Conservation (phyloP, 1,140 invertebrate genomes). For the Drosophila sulfurigaster region DNA sequence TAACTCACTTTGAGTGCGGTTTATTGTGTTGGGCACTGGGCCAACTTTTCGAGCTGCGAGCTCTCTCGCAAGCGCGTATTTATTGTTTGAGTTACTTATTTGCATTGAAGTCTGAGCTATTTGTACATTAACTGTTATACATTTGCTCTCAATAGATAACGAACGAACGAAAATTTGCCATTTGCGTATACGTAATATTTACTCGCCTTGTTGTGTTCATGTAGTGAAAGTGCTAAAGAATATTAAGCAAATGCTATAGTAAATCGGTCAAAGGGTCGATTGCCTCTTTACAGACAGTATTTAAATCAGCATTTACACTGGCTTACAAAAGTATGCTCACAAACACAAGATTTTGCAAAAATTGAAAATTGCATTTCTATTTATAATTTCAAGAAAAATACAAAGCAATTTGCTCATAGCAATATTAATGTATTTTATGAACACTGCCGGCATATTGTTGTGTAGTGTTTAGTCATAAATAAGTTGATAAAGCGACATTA, state of each 20-base stretch:
- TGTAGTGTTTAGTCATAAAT: constrained; percentile 28
- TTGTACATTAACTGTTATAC: constrained; percentile 65
- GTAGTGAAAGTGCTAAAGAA: constrained; percentile 60
- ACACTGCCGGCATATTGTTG: background rate
- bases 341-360: background rate
- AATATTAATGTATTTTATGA: background rate
- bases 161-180: constrained; percentile 3
- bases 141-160: constrained; percentile 11
- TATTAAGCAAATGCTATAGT: background rate
- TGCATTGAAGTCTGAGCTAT: constrained; percentile 64
- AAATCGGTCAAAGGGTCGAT: background rate
- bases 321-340: background rate
- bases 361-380: background rate
- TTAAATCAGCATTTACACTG: background rate
- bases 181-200: constrained; percentile 52
- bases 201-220: background rate
- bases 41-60: constrained; percentile 47
- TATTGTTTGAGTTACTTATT: constrained; percentile 76
- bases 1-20: constrained; percentile 56
- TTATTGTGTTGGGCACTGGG: constrained; percentile 63
- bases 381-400: background rate
- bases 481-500: constrained; percentile 29
- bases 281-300: background rate
- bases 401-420: constrained; percentile 4
- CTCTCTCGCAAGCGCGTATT: constrained; percentile 21